Percentiles rank a stretch among this genome's conserved stretches.
phyloP scores from a whole-genome alignment of 2,797 vertebrate species.

The Ctenopoma kingsleyae region DNA sequence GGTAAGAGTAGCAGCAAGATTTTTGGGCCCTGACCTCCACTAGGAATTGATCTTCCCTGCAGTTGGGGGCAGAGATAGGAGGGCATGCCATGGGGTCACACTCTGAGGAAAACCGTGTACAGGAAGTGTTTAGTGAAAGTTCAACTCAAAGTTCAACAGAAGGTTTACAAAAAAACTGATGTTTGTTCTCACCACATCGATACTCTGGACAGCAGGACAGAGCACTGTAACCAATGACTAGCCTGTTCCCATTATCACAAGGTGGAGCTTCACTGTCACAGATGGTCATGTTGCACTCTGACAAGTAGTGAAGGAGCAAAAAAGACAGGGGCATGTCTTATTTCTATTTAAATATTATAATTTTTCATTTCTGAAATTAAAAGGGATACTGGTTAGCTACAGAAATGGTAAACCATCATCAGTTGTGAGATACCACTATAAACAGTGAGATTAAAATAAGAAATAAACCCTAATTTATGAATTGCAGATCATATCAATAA shows the following conservation, averaged over 20 bases:
- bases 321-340: neutral
- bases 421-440: neutral
- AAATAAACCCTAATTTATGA: neutral
- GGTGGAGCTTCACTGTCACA: slow-evolving; percentile 88
- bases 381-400: neutral
- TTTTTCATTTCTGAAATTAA: neutral
- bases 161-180: neutral
- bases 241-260: slow-evolving; percentile 89
- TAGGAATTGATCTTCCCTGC: slow-evolving; percentile 95
- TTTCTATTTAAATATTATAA: neutral
- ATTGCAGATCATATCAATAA: neutral
- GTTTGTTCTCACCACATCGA: slow-evolving; percentile 89
- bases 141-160: neutral
- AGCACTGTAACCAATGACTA: slow-evolving; percentile 88
- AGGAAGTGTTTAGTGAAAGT: slow-evolving; percentile 20
- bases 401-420: neutral
- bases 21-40: slow-evolving; percentile 91
- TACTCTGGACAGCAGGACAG: slow-evolving; percentile 96
- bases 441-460: neutral
- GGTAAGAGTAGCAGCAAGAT: slow-evolving; percentile 93
- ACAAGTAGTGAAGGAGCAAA: slow-evolving; percentile 20
- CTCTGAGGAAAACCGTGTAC: slow-evolving; percentile 82
- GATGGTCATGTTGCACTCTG: slow-evolving; percentile 94
- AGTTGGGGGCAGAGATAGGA: slow-evolving; percentile 83
- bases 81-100: slow-evolving; percentile 92